phyloP scores from a whole-genome alignment of 2,113 vertebrate species.

The Centropristis striata region DNA sequence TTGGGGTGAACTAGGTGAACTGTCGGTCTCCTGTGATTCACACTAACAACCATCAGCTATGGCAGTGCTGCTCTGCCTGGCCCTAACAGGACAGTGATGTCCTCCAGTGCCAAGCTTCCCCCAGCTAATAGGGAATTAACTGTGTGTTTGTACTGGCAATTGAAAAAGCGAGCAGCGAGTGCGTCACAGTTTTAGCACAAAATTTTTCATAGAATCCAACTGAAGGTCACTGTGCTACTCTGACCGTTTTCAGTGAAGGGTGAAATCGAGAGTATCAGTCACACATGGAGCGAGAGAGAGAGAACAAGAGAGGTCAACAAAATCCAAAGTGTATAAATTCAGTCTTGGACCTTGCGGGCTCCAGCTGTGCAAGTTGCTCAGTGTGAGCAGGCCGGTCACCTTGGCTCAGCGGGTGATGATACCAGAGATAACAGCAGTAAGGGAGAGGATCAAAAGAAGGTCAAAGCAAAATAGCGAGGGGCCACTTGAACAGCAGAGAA shows the following conservation, averaged over 20 bases:
- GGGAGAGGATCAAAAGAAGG: slow-evolving; percentile 46
- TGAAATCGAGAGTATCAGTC: slow-evolving; percentile 35
- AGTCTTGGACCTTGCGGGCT: slow-evolving; percentile 24
- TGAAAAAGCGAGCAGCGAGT: slow-evolving; percentile 7
- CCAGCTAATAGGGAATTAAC: slow-evolving; percentile 62
- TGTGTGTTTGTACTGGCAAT: slow-evolving; percentile 67
- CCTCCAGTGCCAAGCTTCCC: slow-evolving; percentile 28
- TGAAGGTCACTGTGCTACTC: slow-evolving; percentile 67
- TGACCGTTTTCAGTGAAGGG: slow-evolving; percentile 1
- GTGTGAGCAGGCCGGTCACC: slow-evolving; percentile 43
- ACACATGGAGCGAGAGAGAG: not conserved
- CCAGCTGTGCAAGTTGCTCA: slow-evolving; percentile 39
- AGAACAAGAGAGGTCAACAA: slow-evolving; percentile 42
- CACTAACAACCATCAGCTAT: not conserved
- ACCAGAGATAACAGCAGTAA: slow-evolving; percentile 27
- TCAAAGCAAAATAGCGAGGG: slow-evolving; percentile 42
- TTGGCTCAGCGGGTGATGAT: slow-evolving; percentile 62
- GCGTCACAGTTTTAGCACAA: slow-evolving; percentile 42
- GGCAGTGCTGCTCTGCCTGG: slow-evolving; percentile 7
- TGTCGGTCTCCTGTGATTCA: not conserved
- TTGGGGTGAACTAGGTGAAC: too few relatives aligned
- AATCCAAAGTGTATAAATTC: slow-evolving; percentile 32
- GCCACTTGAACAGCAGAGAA: slow-evolving; percentile 21
- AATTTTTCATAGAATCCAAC: slow-evolving; percentile 57
- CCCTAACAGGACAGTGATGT: slow-evolving; percentile 16